Base-by-base conservation (phyloP, 2,113 vertebrate genomes). In the Mungos mungo region DNA sequence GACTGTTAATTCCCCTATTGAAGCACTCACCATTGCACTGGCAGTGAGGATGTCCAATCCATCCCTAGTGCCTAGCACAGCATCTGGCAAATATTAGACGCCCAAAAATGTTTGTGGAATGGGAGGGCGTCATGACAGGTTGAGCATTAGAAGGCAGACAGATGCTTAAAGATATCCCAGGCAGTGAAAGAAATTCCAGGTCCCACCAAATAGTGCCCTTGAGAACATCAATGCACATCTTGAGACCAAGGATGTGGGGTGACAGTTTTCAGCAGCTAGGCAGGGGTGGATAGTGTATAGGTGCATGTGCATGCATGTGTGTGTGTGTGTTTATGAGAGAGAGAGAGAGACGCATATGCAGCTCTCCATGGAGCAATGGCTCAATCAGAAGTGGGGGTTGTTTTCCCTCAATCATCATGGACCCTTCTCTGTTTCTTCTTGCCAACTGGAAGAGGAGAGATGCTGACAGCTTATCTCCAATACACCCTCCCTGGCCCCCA, bases 391-490 rank as follows among this genome's bases (percentile, higher is more conserved):
- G 86, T 57, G 41, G 60, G 19, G 52, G 69, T 54, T 87, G 89
- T 93, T 95, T 91, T 74, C 79, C 38, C 50, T 87, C 88, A 84
- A 57, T 88, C 93, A 54, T 65, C 74, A 25, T 0, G 19, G 82
- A 63, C n/a, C 27, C 63, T 57, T 90, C 82, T 71, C 31, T 71
- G 33, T 79, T 85, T 77, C 88, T 90, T 85, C 88, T 77, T 90
- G 96, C 80, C 66, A 96, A 45, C 19, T 41, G 69, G 86, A 89
- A 79, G 65, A 81, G 50, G 35, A 52, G 60, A 68, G 80, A 90
- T 79, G 90, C 72, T 96, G 96, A 92, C 96, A 96, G 69, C 76
- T 89, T 96, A 95, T 92, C 96, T 95, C 68, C 19, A 21, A 12
- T 41, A 45, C 23, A 5, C 84, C 72, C 52, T 81, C 57, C 25